A percentile compares a stretch with the other conserved stretches of the same genome.
Conservation (phyloP, 2,113 vertebrate genomes). For the Turnix velox region DNA sequence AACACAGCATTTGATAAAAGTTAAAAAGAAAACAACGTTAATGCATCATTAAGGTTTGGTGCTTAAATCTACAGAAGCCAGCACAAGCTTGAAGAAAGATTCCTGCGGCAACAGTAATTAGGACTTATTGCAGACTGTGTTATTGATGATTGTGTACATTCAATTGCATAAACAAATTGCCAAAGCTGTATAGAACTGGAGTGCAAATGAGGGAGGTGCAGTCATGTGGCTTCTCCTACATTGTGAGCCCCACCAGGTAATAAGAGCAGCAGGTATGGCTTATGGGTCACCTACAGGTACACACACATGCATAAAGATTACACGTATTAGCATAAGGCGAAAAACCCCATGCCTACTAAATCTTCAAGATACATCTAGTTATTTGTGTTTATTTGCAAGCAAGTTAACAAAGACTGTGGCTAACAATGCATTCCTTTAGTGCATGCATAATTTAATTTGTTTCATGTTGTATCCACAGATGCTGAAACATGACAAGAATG, state of each 20-base stretch:
- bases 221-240: neutral
- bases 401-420: neutral
- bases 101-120: conserved; percentile 5
- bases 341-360: neutral
- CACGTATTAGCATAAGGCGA: neutral
- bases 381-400: neutral
- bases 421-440: neutral
- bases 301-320: neutral
- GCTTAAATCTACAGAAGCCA: conserved; percentile 13
- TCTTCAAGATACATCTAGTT: neutral
- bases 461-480: conserved; percentile 14
- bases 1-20: neutral
- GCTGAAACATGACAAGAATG: neutral
- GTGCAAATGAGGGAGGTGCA: neutral
- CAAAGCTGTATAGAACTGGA: neutral
- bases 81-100: conserved; percentile 1
- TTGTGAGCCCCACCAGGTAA: neutral
- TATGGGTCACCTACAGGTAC: neutral
- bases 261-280: neutral
- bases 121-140: neutral
- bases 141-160: neutral
- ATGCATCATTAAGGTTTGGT: conserved; percentile 15
- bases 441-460: conserved; percentile 8
- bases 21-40: neutral
- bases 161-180: neutral